Percentiles rank a stretch among this genome's conserved stretches.
Evolutionary conservation across 53 echinoderm and acorn worm species (phyloP).

Genomic region (Echinarachnius parma): DNA sequence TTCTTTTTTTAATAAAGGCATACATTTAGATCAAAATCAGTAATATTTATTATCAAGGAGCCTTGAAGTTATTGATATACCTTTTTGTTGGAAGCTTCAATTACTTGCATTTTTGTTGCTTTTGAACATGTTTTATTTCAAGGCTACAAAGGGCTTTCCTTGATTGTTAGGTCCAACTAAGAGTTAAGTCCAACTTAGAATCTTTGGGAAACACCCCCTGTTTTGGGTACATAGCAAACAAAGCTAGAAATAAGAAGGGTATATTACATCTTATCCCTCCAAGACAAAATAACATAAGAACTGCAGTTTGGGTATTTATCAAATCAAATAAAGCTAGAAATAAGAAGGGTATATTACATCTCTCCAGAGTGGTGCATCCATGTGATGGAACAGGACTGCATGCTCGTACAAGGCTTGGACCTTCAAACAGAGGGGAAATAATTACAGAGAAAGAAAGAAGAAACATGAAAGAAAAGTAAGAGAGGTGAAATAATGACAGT

Average conservation of each 20-base stretch:
- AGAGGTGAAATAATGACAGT: neutral
- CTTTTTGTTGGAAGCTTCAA: too few relatives aligned
- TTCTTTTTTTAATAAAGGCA: too few relatives aligned
- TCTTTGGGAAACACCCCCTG: too few relatives aligned
- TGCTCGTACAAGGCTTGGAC: slow-evolving; percentile 61
- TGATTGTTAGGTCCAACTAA: too few relatives aligned
- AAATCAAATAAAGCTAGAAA: neutral
- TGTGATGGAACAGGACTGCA: slow-evolving; percentile 51
- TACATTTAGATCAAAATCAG: too few relatives aligned
- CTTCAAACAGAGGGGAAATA: slow-evolving; percentile 16
- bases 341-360: slow-evolving; percentile 53
- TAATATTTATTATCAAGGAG: too few relatives aligned
- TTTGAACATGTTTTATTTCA: too few relatives aligned
- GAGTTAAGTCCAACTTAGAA: too few relatives aligned
- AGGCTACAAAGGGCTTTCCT: too few relatives aligned
- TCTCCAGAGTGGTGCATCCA: slow-evolving; percentile 68
- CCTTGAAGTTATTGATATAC: too few relatives aligned
- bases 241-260: neutral
- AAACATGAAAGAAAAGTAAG: neutral
- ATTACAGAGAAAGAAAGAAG: neutral
- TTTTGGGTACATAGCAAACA: neutral
- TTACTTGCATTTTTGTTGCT: too few relatives aligned
- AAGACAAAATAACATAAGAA: neutral
- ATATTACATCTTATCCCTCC: slow-evolving; percentile 55
- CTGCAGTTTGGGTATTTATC: neutral